These are phyloP conservation scores for Patiria miniata DNA, from an alignment of 35 echinoderm and acorn worm species.

Conservation along the genomic window DNA sequence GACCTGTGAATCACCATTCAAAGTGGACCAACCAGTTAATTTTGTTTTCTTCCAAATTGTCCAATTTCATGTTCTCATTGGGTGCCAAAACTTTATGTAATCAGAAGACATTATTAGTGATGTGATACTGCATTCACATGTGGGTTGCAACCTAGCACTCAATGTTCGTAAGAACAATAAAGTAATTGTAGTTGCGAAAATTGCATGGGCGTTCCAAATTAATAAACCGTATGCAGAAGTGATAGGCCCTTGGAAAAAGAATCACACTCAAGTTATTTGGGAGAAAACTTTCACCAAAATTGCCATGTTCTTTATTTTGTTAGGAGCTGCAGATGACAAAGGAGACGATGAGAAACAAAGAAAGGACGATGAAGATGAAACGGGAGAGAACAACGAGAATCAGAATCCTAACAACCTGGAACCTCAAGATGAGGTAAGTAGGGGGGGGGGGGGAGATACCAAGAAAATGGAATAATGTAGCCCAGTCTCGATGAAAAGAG, in stretches of 20 bases:
- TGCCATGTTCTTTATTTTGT: neutral
- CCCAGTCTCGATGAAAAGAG: neutral
- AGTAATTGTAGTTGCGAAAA: no score
- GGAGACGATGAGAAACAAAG: slow-evolving; percentile 16
- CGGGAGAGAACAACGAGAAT: slow-evolving; percentile 23
- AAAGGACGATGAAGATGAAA: slow-evolving; percentile 16
- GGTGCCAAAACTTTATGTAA: no score
- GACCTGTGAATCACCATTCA: no score
- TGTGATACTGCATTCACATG: no score
- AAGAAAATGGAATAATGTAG: neutral
- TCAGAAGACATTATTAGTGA: no score
- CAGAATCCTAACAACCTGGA: slow-evolving; percentile 59
- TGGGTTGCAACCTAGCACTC: no score
- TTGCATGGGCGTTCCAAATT: no score
- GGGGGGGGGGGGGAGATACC: neutral
- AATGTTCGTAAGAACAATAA: no score
- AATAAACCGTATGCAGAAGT: no score
- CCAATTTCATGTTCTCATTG: neutral
- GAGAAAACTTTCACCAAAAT: neutral
- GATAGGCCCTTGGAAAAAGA: no score
- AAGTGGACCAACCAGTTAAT: neutral
- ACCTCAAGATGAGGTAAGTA: slow-evolving; percentile 63
- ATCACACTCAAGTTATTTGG: neutral
- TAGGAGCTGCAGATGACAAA: slow-evolving; percentile 14
- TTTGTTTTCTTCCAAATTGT: neutral